Conservation (phyloP, 2,113 vertebrate genomes). For the Brachyhypopomus occidentalis region DNA sequence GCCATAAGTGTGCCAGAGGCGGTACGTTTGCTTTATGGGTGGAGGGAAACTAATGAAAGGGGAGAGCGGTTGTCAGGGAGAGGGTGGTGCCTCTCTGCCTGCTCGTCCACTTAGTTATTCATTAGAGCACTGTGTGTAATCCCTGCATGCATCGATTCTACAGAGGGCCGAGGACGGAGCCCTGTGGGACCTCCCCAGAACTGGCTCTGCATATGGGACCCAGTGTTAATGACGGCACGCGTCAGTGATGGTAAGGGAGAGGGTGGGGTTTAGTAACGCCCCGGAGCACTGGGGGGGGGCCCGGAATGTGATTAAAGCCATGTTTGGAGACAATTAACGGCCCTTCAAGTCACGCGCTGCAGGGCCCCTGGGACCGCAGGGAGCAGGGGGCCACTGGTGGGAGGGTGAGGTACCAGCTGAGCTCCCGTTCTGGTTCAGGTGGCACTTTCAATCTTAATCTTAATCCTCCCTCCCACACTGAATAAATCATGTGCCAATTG, state of each 20-base stretch:
- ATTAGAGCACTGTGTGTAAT: constrained; percentile 56
- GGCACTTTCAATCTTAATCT: constrained; percentile 81
- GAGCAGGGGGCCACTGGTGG: constrained; percentile 60
- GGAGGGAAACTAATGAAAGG: constrained; percentile 50
- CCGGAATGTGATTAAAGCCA: constrained; percentile 95
- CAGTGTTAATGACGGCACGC: constrained; percentile 92
- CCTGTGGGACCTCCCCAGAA: constrained; percentile 70
- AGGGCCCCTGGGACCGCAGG: constrained; percentile 72
- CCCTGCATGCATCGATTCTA: constrained; percentile 53
- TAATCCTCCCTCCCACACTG: constrained; percentile 78
- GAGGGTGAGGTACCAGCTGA: constrained; percentile 58
- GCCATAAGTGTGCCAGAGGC: constrained; percentile 58
- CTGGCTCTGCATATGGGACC: constrained; percentile 88
- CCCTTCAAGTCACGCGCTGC: constrained; percentile 72
- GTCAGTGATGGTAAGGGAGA: constrained; percentile 75
- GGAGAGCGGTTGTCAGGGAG: neutral
- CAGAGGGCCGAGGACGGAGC: constrained; percentile 43
- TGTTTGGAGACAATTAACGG: constrained; percentile 97
- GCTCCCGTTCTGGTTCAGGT: constrained; percentile 85
- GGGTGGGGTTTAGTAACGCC: constrained; percentile 67
- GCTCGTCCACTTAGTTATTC: constrained; percentile 63
- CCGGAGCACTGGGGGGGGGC: constrained; percentile 73
- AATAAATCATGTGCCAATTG: constrained; percentile 84
- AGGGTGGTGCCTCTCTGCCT: constrained; percentile 43
- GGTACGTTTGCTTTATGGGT: constrained; percentile 36